Conservation (phyloP, 2,888 invertebrate genomes). For the Tiliacea citrago region DNA sequence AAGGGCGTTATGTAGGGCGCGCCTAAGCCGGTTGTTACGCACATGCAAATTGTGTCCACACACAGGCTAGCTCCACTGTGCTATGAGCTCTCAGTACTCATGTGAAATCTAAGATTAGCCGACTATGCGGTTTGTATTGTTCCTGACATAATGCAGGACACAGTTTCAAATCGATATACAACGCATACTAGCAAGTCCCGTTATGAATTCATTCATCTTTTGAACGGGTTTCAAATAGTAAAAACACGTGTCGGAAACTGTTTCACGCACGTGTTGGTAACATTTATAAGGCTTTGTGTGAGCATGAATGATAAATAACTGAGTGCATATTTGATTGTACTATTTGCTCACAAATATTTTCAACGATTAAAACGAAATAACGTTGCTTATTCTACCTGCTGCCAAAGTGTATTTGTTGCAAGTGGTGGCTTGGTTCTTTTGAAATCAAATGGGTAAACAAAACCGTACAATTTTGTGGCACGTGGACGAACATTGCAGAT, state of each 20-base stretch:
- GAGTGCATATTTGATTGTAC: constrained; percentile 14
- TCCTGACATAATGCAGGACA: constrained; percentile 46
- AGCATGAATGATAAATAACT: constrained; percentile 35
- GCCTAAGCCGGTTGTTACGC: constrained; percentile 62
- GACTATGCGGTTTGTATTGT: constrained; percentile 40
- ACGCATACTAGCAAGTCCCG: constrained; percentile 20
- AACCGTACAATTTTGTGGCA: constrained; percentile 20
- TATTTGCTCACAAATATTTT: constrained; percentile 15
- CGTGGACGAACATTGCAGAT: constrained; percentile 41
- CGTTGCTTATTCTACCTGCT: neutral
- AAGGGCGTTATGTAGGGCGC: constrained; percentile 75
- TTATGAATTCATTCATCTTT: constrained; percentile 51
- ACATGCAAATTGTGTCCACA: constrained; percentile 60
- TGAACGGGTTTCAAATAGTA: constrained; percentile 36
- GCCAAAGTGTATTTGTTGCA: neutral
- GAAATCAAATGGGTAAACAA: constrained; percentile 22
- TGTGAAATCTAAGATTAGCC: constrained; percentile 57
- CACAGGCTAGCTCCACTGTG: constrained; percentile 54
- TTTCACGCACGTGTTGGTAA: constrained; percentile 39
- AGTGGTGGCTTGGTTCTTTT: constrained; percentile 8
- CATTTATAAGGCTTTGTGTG: constrained; percentile 19
- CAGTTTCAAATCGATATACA: constrained; percentile 48
- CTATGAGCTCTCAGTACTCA: constrained; percentile 47
- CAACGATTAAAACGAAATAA: constrained; percentile 3
- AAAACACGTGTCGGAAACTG: constrained; percentile 37